These are phyloP conservation scores for Drosophila obscura DNA, from an alignment of 1,140 invertebrate species.

Conservation along the genomic window DNA sequence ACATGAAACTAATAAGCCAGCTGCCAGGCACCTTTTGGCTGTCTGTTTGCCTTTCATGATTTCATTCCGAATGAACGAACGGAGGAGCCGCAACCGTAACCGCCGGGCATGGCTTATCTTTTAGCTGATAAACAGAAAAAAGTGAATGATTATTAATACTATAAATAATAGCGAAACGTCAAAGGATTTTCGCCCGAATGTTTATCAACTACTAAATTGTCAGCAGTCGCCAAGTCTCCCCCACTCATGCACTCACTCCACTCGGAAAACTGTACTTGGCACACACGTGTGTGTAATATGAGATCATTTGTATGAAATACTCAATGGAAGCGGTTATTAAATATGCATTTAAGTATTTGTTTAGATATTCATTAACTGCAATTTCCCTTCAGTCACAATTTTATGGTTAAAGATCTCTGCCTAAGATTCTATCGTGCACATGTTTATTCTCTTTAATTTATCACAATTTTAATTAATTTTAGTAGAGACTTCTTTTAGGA, in stretches of 20 bases:
- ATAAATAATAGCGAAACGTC: constrained; percentile 74
- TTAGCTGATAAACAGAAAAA: constrained; percentile 51
- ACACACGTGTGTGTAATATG: constrained; percentile 5
- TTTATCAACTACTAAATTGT: constrained; percentile 63
- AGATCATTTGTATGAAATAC: not conserved
- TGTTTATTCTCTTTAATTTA: too few species aligned
- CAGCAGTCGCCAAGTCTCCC: constrained; percentile 17
- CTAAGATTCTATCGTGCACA: not conserved
- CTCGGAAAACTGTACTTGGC: not conserved
- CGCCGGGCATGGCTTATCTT: constrained; percentile 52
- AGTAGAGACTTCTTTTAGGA: not conserved
- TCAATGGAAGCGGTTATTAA: not conserved
- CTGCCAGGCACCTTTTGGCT: constrained; percentile 47
- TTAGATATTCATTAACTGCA: too few species aligned
- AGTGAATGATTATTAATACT: constrained; percentile 75
- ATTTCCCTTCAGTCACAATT: too few species aligned
- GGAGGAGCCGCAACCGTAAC: constrained; percentile 1
- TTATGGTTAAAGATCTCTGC: too few species aligned
- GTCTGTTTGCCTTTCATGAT: constrained; percentile 52
- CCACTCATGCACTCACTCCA: constrained; percentile 11
- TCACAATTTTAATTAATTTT: too few species aligned
- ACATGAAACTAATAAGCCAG: constrained; percentile 71
- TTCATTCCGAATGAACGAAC: constrained; percentile 47
- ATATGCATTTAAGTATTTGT: too few species aligned
- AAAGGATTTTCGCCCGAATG: constrained; percentile 66